Evolutionary conservation across 2,113 vertebrate species (phyloP).

Genomic region (Sorex araneus): DNA sequence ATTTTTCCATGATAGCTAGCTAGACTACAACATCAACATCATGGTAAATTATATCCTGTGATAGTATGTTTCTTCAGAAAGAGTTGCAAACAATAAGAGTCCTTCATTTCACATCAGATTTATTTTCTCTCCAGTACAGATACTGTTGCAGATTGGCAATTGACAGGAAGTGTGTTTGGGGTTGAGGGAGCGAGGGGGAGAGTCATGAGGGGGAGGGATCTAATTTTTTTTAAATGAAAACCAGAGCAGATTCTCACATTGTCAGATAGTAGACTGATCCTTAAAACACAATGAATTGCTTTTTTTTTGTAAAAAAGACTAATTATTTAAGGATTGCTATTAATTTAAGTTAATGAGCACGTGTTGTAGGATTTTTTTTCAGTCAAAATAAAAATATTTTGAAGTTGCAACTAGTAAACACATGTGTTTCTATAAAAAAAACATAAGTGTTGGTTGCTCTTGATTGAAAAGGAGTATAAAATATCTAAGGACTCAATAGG

Average conservation of each 20-base stretch:
- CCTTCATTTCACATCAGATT: conserved; percentile 11
- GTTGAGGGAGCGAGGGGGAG: neutral
- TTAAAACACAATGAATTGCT: neutral
- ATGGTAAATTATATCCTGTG: conserved; percentile 8
- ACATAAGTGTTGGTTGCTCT: neutral
- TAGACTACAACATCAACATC: neutral
- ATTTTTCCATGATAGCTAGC: neutral
- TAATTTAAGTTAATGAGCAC: conserved; percentile 13
- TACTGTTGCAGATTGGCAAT: neutral
- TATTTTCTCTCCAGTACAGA: conserved; percentile 42
- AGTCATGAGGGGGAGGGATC: neutral
- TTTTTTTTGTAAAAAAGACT: conserved; percentile 6
- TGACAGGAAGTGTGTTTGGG: neutral
- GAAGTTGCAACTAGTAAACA: conserved; percentile 41
- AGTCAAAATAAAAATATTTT: conserved; percentile 24
- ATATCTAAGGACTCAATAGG: conserved; percentile 47
- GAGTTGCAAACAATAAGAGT: neutral
- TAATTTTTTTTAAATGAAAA: conserved; percentile 24
- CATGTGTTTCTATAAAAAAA: neutral
- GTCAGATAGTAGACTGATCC: neutral
- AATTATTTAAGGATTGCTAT: conserved; percentile 42
- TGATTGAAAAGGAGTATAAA: neutral
- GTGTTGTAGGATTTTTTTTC: conserved; percentile 18
- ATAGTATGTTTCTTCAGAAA: conserved; percentile 2
- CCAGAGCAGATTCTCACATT: neutral